Evolutionary conservation across 2,797 vertebrate genomes (phyloP), one percentile per base, ranked within the genome.

Genomic region (Amphiprion clarkii): DNA sequence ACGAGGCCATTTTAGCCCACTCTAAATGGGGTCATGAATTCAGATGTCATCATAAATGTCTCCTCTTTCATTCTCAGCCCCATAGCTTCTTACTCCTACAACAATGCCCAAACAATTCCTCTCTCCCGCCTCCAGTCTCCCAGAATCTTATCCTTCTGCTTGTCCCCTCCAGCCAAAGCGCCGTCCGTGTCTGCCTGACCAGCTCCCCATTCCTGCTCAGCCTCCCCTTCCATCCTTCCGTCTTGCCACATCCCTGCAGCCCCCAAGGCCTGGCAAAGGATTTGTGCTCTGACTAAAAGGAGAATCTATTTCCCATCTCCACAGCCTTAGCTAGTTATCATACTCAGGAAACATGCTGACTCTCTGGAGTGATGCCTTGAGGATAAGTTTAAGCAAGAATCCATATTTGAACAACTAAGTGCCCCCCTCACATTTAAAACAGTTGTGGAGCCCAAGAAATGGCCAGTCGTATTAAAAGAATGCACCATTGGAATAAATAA

Each of bases 351-450:
- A 90, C 93, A 85, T 87, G 91, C 91, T 94, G 94, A 92, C 91
- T 94, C 89, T 91, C 87, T 85, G 72, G 83, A 93, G 92, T 91
- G 81, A 87, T 92, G 94, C 94, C 94, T 93, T 71, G 46, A 91
- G 93, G 92, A 93, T 77, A 85, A 81, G 87, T 94, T 94, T 94
- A 93, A 95, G 89, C 89, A 89, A 89, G 83, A 90, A 94, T 92
- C 93, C 92, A 94, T 93, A 95, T 95, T 94, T 95, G 93, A 93
- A 93, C 86, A 92, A 91, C 90, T 91, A 93, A 95, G 94, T 85
- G 69, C 81, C 89, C 86, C 84, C 3, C 81, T 76, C 78, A 87
- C 86, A 85, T 92, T 33, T 89, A 86, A 87, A 92, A 92, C 73
- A 76, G 84, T 75, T 44, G 56, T 2, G 39, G 58, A 73, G 74